These are phyloP conservation scores for Montipora sp. DNA, from an alignment of 64 coral and sea anemone species.

Conservation along the genomic window DNA sequence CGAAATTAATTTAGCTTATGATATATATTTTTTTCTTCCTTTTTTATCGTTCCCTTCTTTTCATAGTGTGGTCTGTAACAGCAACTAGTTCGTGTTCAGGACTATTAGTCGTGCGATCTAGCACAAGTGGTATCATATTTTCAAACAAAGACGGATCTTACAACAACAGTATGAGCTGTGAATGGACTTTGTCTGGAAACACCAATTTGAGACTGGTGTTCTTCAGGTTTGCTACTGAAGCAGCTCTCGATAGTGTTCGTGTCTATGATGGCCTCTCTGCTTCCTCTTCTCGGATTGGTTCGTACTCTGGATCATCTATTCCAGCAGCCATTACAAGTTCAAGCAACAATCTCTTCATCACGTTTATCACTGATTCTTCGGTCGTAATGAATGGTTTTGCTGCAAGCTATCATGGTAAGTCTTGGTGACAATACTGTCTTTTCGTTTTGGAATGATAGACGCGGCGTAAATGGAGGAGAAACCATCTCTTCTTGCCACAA, in stretches of 20 bases:
- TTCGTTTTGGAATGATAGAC: too few species aligned
- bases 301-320: not conserved
- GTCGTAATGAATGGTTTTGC: too few species aligned
- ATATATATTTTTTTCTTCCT: too few species aligned
- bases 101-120: not conserved
- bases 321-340: constrained; percentile 26
- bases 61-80: not conserved
- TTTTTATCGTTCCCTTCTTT: not conserved
- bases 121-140: constrained; percentile 10
- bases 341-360: constrained; percentile 7
- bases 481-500: too few species aligned
- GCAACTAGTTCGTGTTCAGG: not conserved
- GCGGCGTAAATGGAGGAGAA: too few species aligned
- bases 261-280: constrained; percentile 47
- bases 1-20: too few species aligned
- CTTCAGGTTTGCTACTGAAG: constrained; percentile 7
- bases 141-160: not conserved
- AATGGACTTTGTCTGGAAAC: constrained; percentile 40
- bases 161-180: not conserved
- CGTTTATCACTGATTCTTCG: too few species aligned
- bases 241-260: not conserved
- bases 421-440: too few species aligned
- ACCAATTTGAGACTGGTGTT: constrained; percentile 7
- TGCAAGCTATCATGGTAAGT: too few species aligned
- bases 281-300: constrained; percentile 7